phyloP scores from a whole-genome alignment of 2,888 invertebrate genomes.

The Limnephilus marmoratus region DNA sequence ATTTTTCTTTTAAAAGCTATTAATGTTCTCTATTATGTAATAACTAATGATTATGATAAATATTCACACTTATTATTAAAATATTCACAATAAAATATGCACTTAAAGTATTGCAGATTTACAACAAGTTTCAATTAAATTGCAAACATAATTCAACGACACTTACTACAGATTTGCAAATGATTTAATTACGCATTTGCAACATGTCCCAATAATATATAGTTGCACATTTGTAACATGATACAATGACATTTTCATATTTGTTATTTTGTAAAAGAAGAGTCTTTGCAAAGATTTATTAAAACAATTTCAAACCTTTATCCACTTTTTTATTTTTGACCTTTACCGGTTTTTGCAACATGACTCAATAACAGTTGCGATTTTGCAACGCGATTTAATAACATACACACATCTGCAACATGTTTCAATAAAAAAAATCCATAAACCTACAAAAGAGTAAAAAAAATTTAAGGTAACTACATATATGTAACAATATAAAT shows the following conservation, averaged over 20 bases:
- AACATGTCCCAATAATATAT: neutral
- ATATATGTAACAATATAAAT: neutral
- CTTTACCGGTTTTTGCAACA: no score
- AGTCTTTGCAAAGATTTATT: no score
- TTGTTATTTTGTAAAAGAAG: no score
- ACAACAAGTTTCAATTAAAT: neutral
- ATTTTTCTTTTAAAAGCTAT: conserved; percentile 2
- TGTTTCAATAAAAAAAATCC: neutral
- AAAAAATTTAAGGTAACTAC: neutral
- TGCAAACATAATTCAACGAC: neutral
- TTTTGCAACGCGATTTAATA: no score
- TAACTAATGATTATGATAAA: neutral
- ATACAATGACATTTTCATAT: no score
- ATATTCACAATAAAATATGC: neutral
- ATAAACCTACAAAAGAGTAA: neutral
- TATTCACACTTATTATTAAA: neutral
- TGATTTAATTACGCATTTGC: neutral
- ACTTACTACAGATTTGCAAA: neutral
- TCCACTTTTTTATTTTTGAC: no score
- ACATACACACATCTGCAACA: neutral
- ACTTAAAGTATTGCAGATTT: neutral
- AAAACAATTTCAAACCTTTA: no score
- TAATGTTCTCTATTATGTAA: neutral
- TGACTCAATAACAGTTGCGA: no score
- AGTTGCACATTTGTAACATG: no score